phyloP scores from a whole-genome alignment of 1,140 invertebrate genomes.

The Musca domestica region DNA sequence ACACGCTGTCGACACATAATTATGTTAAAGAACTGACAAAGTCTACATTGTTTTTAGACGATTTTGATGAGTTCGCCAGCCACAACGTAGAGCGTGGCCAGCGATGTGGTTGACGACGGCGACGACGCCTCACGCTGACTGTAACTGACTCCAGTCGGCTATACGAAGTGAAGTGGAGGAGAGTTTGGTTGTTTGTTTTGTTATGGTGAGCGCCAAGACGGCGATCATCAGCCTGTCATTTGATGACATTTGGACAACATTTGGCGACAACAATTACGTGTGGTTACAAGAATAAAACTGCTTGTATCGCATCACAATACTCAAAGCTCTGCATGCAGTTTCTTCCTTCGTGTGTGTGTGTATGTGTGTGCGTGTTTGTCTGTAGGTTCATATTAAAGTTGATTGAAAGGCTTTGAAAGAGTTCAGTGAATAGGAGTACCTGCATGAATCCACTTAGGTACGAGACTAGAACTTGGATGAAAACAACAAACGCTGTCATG shows the following conservation, averaged over 20 bases:
- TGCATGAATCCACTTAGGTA: too few species aligned
- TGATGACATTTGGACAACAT: slow-evolving; percentile 21
- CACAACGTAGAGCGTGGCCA: too few species aligned
- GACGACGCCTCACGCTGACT: background rate
- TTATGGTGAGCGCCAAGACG: slow-evolving; percentile 11
- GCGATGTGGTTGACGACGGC: background rate
- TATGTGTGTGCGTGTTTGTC: too few species aligned
- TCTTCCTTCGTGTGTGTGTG: too few species aligned
- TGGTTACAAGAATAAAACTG: slow-evolving; percentile 11
- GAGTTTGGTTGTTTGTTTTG: too few species aligned
- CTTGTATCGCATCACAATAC: background rate
- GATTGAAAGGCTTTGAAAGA: too few species aligned
- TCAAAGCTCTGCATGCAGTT: too few species aligned
- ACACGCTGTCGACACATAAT: slow-evolving; percentile 24
- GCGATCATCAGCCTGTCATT: slow-evolving; percentile 20
- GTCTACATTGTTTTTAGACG: slow-evolving; percentile 19
- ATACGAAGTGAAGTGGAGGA: too few species aligned
- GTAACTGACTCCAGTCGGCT: background rate
- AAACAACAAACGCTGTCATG: too few species aligned
- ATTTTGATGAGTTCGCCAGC: slow-evolving; percentile 26
- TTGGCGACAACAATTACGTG: slow-evolving; percentile 28
- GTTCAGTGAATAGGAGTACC: too few species aligned
- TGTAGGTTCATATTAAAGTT: too few species aligned
- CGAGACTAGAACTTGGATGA: too few species aligned
- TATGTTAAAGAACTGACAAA: slow-evolving; percentile 25